A percentile compares a stretch with the other conserved stretches of the same genome.
These are phyloP conservation scores for Thamnophis elegans DNA, from an alignment of 2,797 vertebrate genomes.

Conservation along the genomic window DNA sequence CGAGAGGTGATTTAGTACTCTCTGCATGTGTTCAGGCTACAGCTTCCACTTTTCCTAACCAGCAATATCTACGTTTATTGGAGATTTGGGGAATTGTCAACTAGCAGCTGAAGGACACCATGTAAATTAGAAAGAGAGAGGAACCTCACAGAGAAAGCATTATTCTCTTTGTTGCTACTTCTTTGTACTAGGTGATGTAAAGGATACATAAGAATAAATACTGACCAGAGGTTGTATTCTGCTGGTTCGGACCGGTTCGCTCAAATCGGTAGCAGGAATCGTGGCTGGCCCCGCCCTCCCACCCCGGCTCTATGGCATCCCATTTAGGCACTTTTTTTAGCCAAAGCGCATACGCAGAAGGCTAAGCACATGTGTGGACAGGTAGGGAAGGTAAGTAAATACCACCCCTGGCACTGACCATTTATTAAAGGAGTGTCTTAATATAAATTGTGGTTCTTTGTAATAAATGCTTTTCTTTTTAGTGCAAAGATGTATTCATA, in stretches of 20 bases:
- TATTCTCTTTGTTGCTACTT: neutral
- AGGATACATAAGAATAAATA: neutral
- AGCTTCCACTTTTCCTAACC: neutral
- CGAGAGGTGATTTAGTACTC: neutral
- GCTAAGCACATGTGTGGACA: too few relatives aligned
- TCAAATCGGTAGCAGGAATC: too few relatives aligned
- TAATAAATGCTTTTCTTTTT: neutral
- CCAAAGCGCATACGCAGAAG: too few relatives aligned
- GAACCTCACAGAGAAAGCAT: neutral
- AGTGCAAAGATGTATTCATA: conserved; percentile 5
- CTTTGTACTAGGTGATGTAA: neutral
- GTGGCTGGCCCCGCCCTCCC: too few relatives aligned
- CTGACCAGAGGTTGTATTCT: neutral
- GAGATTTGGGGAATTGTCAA: neutral
- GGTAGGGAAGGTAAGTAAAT: too few relatives aligned
- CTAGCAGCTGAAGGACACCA: neutral
- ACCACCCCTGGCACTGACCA: neutral
- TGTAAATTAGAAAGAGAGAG: neutral
- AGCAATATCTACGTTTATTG: neutral
- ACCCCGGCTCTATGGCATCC: too few relatives aligned
- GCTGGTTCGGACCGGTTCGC: too few relatives aligned
- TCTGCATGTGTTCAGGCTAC: neutral
- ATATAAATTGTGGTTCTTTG: conserved; percentile 2
- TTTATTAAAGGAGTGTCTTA: neutral
- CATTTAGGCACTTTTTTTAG: too few relatives aligned